Conservation (phyloP, 2,797 vertebrate genomes). For the Ctenochaetus hawaiiensis region DNA sequence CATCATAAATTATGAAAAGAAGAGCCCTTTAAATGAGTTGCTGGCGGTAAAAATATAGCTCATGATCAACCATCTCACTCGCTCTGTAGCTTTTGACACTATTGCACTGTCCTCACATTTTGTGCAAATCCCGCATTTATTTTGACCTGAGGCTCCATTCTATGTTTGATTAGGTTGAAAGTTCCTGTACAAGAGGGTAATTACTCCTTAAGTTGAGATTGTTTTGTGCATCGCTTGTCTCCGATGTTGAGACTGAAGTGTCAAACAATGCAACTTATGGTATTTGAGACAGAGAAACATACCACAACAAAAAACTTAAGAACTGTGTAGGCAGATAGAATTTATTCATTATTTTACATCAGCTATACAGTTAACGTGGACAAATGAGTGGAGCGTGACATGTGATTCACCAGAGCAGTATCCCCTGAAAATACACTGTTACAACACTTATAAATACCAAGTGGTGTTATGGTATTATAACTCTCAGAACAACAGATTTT, state of each 20-base stretch:
- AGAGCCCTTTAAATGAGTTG: not conserved
- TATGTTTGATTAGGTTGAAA: not conserved
- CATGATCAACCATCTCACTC: not conserved
- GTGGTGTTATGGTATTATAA: constrained; percentile 41
- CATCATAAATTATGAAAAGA: not conserved
- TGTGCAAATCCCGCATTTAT: too few species aligned
- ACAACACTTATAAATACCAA: constrained; percentile 65
- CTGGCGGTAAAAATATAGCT: not conserved
- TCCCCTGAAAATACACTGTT: constrained; percentile 53
- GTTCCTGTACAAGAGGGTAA: not conserved
- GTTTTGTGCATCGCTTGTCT: not conserved
- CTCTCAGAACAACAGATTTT: constrained; percentile 29
- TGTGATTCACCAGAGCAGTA: constrained; percentile 34
- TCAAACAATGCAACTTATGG: not conserved
- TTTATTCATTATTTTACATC: constrained; percentile 87
- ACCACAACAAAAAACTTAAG: not conserved
- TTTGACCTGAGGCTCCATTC: not conserved
- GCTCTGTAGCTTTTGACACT: not conserved
- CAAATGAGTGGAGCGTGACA: constrained; percentile 47
- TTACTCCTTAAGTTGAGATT: not conserved
- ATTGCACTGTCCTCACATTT: too few species aligned
- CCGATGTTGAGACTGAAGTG: not conserved
- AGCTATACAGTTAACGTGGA: constrained; percentile 81
- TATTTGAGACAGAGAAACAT: not conserved
- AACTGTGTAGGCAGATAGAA: constrained; percentile 68